Conservation (phyloP, 2,113 vertebrate species). For the Chascanopsetta lugubris region DNA sequence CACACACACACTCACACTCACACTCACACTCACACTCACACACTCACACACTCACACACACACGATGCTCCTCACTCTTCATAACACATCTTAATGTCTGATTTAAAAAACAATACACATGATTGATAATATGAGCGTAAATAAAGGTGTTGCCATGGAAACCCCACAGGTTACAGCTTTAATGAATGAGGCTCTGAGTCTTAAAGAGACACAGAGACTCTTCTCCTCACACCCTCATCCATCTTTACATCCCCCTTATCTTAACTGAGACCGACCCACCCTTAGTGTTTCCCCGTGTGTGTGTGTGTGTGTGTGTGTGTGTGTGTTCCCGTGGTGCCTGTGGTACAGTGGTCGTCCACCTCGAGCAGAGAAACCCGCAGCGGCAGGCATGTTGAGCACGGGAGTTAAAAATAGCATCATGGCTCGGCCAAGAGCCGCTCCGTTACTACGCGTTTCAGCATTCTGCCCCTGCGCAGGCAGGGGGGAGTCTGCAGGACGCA, state of each 20-base stretch:
- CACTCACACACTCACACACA: too few species aligned
- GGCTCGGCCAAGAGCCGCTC: conserved; percentile 78
- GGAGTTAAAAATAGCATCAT: conserved; percentile 86
- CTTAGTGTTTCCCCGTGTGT: too few species aligned
- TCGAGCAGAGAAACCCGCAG: conserved; percentile 72
- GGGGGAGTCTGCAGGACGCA: conserved; percentile 21
- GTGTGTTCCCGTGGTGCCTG: conserved; percentile 35
- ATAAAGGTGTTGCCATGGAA: conserved; percentile 1
- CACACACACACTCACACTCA: neutral
- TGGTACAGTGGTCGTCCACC: conserved; percentile 59
- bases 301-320: conserved; percentile 44
- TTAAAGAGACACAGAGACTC: conserved; percentile 44
- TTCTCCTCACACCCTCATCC: too few species aligned
- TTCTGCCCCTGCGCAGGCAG: conserved; percentile 81
- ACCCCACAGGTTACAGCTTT: conserved; percentile 61
- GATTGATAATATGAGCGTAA: too few species aligned
- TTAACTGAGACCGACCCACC: too few species aligned
- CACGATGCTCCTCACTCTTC: too few species aligned
- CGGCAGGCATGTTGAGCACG: conserved; percentile 79
- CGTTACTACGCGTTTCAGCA: conserved; percentile 81
- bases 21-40: too few species aligned
- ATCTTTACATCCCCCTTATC: too few species aligned
- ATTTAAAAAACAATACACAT: too few species aligned
- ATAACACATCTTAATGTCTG: too few species aligned
- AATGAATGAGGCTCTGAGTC: conserved; percentile 49